Evolutionary conservation across 2,888 invertebrate species (phyloP), one percentile per base, ranked within the genome.

Genomic region (Lissonota sp.): DNA sequence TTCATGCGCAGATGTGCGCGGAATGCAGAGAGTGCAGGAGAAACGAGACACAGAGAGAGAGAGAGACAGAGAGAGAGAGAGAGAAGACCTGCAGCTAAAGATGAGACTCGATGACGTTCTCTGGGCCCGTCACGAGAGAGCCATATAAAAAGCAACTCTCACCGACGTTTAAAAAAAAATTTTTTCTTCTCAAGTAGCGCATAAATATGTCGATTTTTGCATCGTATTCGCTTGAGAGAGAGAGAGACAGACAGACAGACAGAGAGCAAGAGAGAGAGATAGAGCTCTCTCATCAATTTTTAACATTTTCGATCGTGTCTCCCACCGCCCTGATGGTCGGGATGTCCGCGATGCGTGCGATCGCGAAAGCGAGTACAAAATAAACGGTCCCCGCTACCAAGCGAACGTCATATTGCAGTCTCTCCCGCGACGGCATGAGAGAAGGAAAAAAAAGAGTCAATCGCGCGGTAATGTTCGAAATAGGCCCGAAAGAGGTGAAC

Each of bases 91-190:
- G 58, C 58, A 49, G 58, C 49, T 14, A 6, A 58, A 70, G 55
- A 69, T 53, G 69, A 49, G 46, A 73, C 10, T 26, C 10, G 42
- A 42, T 14, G 51, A 39, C 44, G 69, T 14, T 57, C 57, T 57
- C 55, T 16, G 57, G 26, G 63, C 26, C 63, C 44, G 40, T 69
- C 75, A 62, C 62, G 62, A 55, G 26, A 26, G 39, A 58, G 46
- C 58, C 7, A 58, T 46, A 46, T 76, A 63, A 70, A 26, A 62
- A 63, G 69, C 76, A 63, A 55, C 76, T 76, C 76, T 76, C 76
- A 76, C 76, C 69, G 16, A 62, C 12, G 44, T 40, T 7, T 53
- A 12, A 53, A n/a, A 5, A n/a, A 53, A 53, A 14, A 1, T 55
- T 55, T 16, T 55, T 55, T 42, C 8, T 69, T 57, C 10, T 55